Base-by-base conservation (phyloP, 2,888 invertebrate genomes). In the Folsomia candida region DNA sequence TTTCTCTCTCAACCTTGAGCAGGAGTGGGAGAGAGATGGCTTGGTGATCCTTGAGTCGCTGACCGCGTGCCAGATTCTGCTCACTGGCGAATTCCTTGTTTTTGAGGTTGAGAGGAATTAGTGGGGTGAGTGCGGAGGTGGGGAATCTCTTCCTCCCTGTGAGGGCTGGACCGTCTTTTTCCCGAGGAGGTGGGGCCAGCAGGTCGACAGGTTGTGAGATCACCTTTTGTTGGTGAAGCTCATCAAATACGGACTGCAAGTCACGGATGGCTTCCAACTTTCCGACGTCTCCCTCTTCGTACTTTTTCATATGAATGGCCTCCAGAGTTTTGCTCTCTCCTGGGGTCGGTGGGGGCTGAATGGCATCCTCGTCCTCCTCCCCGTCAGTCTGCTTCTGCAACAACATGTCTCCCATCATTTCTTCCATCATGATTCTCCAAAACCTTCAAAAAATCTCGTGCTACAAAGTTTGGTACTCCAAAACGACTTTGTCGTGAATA, bases 221-320 rank as follows among this genome's bases (percentile, higher is more conserved):
- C 20, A 71, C 26, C 9, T 73, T 73, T 22, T 73, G 69, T 61
- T 67, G 29, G 18, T 69, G 62, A 0, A 75, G 70, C 61, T 75
- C 69, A 20, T 73, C 25, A 26, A 75, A 70, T 1, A 73, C 73
- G 6, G 60, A 24, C 61, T 75, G 69, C 3, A 73, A 66, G 60
- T 75, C 73, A 11, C 67, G 47, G n/a, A 73, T 59, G 0, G 75
- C 75, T 57, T 75, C 73, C 22, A 63, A 57, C 63, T 67, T 71
- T 20, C 73, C 73, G 4, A 2, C 2, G 22, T 66, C 62, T 1
- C 74, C 74, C 1, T 72, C 70, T 1, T 58, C 67, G 51, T 75
- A 75, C 24, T 67, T 68, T 58, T 75, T 75, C 1, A 27, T 18
- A 1, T 69, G 59, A 11, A 75, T 73, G 14, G 62, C 61, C 6